Evolutionary conservation across 1,140 invertebrate genomes (phyloP).

Genomic region (Oryzaephilus surinamensis): DNA sequence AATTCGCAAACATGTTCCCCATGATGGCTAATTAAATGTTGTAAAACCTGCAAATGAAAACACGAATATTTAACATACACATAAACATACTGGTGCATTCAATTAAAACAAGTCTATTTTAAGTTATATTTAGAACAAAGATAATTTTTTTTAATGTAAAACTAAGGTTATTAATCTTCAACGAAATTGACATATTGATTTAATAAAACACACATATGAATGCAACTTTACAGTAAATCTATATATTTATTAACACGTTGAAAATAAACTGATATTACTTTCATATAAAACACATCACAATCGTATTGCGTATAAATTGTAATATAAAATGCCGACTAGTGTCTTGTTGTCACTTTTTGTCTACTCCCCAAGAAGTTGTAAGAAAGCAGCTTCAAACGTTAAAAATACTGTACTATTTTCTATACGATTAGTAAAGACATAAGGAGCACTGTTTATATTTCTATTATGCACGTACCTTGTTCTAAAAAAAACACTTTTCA

Average conservation of each 20-base stretch:
- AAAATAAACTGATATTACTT: not conserved
- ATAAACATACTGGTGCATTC: not conserved
- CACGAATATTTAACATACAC: slow-evolving; percentile 1
- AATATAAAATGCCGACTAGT: slow-evolving; percentile 19
- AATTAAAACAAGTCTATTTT: not conserved
- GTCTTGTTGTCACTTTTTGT: slow-evolving; percentile 26
- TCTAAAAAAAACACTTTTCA: slow-evolving; percentile 49
- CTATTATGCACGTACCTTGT: slow-evolving; percentile 48
- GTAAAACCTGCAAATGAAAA: slow-evolving; percentile 39
- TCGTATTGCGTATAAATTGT: not conserved
- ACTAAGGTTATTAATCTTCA: slow-evolving; percentile 30
- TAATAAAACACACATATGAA: too few relatives aligned
- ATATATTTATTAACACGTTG: too few relatives aligned
- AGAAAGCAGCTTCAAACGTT: too few relatives aligned
- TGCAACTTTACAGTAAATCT: too few relatives aligned
- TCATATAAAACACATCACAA: not conserved
- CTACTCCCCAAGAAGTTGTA: too few relatives aligned
- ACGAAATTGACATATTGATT: slow-evolving; percentile 31
- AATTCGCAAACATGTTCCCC: slow-evolving; percentile 78
- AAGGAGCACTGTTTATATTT: too few relatives aligned
- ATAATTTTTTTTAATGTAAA: slow-evolving; percentile 16
- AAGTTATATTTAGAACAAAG: slow-evolving; percentile 28
- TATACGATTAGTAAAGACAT: too few relatives aligned
- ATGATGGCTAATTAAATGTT: slow-evolving; percentile 48
- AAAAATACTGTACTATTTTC: too few relatives aligned